Percentiles rank a stretch among this genome's conserved stretches.
Conservation (phyloP, 1,140 invertebrate species). For the Pinna nobilis region DNA sequence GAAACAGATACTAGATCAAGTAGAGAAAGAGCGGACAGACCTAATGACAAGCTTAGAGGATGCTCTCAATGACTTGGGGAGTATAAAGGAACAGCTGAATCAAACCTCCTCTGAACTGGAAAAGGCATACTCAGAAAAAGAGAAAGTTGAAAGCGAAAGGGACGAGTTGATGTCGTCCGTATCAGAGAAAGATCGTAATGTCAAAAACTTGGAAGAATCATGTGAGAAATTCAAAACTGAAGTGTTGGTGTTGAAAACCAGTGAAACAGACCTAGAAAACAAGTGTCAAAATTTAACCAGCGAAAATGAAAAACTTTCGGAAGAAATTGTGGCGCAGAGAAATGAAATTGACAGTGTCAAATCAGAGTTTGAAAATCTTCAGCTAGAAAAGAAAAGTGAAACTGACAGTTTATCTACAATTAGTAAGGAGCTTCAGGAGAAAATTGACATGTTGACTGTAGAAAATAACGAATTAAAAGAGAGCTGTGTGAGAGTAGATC, state of each 20-base stretch:
- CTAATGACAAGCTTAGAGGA: slow-evolving; percentile 54
- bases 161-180: too few species aligned
- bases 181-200: too few species aligned
- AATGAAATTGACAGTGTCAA: not conserved
- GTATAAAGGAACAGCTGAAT: slow-evolving; percentile 42
- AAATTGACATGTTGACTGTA: slow-evolving; percentile 12
- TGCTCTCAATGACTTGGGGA: slow-evolving; percentile 34
- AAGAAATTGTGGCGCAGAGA: not conserved
- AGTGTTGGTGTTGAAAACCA: not conserved
- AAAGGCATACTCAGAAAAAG: slow-evolving; percentile 32
- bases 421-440: not conserved
- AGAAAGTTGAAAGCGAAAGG: slow-evolving; percentile 38
- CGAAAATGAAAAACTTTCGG: not conserved
- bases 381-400: too few species aligned
- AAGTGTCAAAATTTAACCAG: not conserved
- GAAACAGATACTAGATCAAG: slow-evolving; percentile 82
- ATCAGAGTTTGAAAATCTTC: too few species aligned
- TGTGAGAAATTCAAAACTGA: not conserved
- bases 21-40: slow-evolving; percentile 78
- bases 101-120: slow-evolving; percentile 39
- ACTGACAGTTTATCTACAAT: not conserved
- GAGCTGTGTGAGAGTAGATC: too few species aligned
- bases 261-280: not conserved
- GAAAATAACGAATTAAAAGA: not conserved
- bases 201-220: not conserved